A percentile compares a stretch with the other conserved stretches of the same genome.
phyloP scores from a whole-genome alignment of 2,797 vertebrate genomes.

The Notolabrus celidotus region DNA sequence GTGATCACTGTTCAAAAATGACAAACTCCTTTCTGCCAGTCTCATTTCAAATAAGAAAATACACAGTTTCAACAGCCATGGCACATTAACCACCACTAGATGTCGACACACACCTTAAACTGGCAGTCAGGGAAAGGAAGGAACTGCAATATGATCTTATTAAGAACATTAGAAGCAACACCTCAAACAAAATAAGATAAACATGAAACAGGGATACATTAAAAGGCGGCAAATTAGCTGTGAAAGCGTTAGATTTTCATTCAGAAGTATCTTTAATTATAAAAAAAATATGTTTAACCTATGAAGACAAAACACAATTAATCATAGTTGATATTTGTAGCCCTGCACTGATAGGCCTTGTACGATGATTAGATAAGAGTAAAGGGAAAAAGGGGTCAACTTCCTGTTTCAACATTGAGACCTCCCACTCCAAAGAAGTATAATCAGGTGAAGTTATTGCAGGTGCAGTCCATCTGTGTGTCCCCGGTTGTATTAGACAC shows the following conservation, averaged over 20 bases:
- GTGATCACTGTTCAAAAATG: too few relatives aligned
- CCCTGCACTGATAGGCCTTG: neutral
- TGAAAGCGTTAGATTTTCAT: too few relatives aligned
- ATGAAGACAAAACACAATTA: neutral
- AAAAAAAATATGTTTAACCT: neutral
- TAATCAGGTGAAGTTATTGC: too few relatives aligned
- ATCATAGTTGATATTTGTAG: neutral
- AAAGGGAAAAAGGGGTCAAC: slow-evolving; percentile 37
- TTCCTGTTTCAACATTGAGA: slow-evolving; percentile 1
- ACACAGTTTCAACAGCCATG: neutral
- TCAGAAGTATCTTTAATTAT: too few relatives aligned
- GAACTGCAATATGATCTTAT: too few relatives aligned
- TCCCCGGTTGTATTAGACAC: too few relatives aligned
- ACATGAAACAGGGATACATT: neutral
- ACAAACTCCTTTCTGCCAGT: neutral
- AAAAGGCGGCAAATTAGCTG: neutral
- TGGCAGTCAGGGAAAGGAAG: too few relatives aligned
- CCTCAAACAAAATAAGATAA: neutral
- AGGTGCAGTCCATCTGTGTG: too few relatives aligned
- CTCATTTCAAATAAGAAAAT: neutral
- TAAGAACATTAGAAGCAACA: too few relatives aligned
- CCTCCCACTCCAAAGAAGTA: too few relatives aligned
- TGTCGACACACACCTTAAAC: slow-evolving; percentile 21
- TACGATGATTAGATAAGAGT: neutral
- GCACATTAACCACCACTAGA: slow-evolving; percentile 16